These are phyloP conservation scores for Dipodomys stephensi DNA, from an alignment of 2,113 vertebrate genomes.

Conservation along the genomic window DNA sequence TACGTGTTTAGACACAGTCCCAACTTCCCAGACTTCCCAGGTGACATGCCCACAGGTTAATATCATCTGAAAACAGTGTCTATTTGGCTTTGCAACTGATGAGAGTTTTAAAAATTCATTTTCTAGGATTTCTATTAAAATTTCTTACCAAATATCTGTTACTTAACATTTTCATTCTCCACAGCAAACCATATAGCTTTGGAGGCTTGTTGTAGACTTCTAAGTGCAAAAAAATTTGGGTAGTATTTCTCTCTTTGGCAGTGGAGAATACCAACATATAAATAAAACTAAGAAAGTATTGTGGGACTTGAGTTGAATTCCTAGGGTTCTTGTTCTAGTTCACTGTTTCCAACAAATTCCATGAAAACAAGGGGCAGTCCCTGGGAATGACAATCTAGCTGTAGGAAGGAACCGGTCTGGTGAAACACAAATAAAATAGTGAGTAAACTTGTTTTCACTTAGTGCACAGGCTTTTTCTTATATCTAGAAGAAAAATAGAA, in stretches of 20 bases:
- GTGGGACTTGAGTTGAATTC: not conserved
- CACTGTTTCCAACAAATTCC: not conserved
- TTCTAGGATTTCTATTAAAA: not conserved
- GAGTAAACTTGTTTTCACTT: not conserved
- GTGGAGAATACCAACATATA: not conserved
- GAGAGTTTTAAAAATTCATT: not conserved
- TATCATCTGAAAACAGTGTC: not conserved
- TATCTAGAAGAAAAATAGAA: not conserved
- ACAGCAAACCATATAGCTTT: not conserved
- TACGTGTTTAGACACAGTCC: not conserved
- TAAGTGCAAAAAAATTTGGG: conserved; percentile 17
- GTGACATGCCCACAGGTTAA: not conserved
- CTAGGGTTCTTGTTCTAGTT: not conserved
- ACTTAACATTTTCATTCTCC: conserved; percentile 32
- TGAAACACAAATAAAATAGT: not conserved
- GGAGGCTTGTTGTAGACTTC: not conserved
- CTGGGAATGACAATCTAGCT: not conserved
- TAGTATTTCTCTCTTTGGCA: not conserved
- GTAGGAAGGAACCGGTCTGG: not conserved
- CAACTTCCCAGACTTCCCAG: not conserved
- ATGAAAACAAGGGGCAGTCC: not conserved
- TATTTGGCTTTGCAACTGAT: not conserved
- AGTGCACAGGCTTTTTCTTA: not conserved
- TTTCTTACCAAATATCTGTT: conserved; percentile 29
- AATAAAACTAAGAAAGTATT: not conserved